Percentiles rank a stretch among this genome's conserved stretches.
Evolutionary conservation across 2,113 vertebrate genomes (phyloP).

Genomic region (Pelusios castaneus): DNA sequence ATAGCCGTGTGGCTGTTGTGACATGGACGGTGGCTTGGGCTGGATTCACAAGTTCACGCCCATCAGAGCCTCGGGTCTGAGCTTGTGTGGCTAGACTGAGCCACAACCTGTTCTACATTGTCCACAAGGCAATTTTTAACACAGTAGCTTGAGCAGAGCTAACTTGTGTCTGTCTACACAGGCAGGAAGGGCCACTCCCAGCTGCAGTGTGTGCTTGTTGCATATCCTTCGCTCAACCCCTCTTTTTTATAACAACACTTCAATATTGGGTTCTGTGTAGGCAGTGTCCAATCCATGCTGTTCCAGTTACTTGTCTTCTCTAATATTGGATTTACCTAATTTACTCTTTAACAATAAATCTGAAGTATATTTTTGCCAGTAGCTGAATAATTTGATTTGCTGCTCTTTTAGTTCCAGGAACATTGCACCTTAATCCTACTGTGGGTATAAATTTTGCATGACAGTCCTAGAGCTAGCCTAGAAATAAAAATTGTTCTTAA

Average conservation of each 20-base stretch:
- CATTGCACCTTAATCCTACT: not conserved
- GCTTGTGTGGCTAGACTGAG: not conserved
- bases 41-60: not conserved
- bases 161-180: not conserved
- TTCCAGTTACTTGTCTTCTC: not conserved
- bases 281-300: rapidly evolving
- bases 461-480: not conserved
- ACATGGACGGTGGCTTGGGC: not conserved
- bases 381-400: not conserved
- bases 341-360: not conserved
- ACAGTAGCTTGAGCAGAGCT: not conserved
- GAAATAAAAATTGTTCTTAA: not conserved
- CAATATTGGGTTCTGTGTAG: rapidly evolving
- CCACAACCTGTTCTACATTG: not conserved
- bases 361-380: not conserved
- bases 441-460: conserved; percentile 16
- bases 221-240: rapidly evolving
- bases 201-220: not conserved
- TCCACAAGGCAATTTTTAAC: not conserved
- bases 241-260: not conserved
- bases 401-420: conserved; percentile 14
- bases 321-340: not conserved
- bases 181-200: not conserved
- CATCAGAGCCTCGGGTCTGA: not conserved
- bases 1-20: not conserved